Base-by-base conservation (phyloP, 2,113 vertebrate genomes). In the Plecotus auritus region DNA sequence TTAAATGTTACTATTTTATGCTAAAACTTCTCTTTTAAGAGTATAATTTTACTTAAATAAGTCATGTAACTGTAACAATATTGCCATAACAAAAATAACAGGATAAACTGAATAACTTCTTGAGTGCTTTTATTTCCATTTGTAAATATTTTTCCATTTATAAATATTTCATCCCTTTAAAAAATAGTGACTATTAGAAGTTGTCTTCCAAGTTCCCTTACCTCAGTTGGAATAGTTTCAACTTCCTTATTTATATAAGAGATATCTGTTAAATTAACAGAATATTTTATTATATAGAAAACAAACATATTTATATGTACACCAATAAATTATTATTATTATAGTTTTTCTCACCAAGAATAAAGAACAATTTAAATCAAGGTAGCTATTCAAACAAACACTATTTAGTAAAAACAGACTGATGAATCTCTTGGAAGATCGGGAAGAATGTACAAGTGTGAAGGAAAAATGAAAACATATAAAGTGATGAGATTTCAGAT, bases 191-290 rank as follows among this genome's bases (percentile, higher is more conserved):
- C 56, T 49, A 67, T 51, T 88, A 84, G 37, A 87, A 59, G 9
- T 78, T 88, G 49, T 91, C 26, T 83, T 85, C 74, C 74, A 93
- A 82, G 9, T 88, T 92, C 18, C 26, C 96, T 94, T 97, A 97
- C 97, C 97, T 96, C 70, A 42, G 0, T 18, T 96, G 87, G 20
- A 94, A n/a, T 10, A 59, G 8, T n/a, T 93, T 93, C 35, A 67
- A 32, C 7, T 93, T 47, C 51, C 5, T 69, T 37, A 26, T 54
- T 66, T 91, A 11, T 28, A 67, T 35, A 1, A 93, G 42, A 28
- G 0, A 16, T 0, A 85, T 56, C 96, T 97, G 70, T 81, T 93
- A 83, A 97, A 92, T 89, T 61, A 94, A 88, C 4, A 81, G 23
- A 72, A 64, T 54, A 86, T 51, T 74, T 74, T 86, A 94, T 88